Evolutionary conservation across 2,113 vertebrate genomes (phyloP).

Genomic region (Cricetomys ansorgei): DNA sequence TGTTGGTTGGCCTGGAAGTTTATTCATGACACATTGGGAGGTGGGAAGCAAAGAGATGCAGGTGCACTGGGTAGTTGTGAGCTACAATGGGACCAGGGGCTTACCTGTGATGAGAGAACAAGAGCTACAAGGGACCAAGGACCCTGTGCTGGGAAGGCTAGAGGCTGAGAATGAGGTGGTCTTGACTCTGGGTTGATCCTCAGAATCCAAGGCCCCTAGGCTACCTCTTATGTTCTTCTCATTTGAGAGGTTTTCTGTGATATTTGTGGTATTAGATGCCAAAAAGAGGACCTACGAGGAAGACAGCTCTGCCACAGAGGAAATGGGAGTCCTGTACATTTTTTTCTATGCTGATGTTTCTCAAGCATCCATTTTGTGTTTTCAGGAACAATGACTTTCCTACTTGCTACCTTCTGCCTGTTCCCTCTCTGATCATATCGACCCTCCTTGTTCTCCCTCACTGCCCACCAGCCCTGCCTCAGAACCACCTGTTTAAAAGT

Average conservation of each 20-base stretch:
- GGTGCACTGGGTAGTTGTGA: neutral
- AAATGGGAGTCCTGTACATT: neutral
- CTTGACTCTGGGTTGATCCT: neutral
- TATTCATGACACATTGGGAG: neutral
- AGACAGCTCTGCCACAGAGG: neutral
- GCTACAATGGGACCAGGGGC: no score
- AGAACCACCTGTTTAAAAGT: neutral
- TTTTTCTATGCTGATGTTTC: neutral
- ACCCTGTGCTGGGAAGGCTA: neutral
- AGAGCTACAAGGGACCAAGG: neutral
- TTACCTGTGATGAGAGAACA: neutral
- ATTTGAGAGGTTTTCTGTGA: neutral
- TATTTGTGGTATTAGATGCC: neutral
- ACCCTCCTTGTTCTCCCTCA: no score
- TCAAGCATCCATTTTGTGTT: neutral
- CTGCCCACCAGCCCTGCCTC: neutral
- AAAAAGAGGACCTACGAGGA: neutral
- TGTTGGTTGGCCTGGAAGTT: neutral
- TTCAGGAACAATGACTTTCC: neutral
- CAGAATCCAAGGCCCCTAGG: no score
- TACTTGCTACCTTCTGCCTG: neutral
- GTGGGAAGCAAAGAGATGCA: neutral
- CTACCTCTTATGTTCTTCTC: neutral
- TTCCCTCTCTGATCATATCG: neutral
- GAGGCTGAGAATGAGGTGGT: neutral